Evolutionary conservation across 1,140 invertebrate species (phyloP).

Genomic region (Coboldia fuscipes): DNA sequence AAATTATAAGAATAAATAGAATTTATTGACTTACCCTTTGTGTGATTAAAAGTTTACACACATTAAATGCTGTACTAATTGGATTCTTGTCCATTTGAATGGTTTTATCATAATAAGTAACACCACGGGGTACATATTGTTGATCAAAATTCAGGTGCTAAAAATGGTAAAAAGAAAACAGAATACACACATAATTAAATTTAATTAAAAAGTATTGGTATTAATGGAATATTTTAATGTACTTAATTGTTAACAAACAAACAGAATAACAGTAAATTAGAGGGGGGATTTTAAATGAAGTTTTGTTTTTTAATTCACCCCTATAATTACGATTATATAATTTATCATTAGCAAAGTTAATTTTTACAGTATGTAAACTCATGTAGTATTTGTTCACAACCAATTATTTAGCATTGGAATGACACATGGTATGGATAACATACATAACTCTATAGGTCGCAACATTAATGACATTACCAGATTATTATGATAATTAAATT

Average conservation of each 20-base stretch:
- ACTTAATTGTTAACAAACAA: not conserved
- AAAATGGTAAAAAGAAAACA: not conserved
- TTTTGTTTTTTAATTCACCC: not conserved
- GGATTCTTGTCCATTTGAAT: conserved; percentile 88
- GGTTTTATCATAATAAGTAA: conserved; percentile 64
- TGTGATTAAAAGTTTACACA: conserved; percentile 75
- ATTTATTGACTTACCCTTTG: conserved; percentile 42
- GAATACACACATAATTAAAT: conserved; percentile 2
- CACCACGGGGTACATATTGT: conserved; percentile 54
- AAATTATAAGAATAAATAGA: no score
- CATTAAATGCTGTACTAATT: conserved; percentile 77
- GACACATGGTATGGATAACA: no score
- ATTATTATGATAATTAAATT: no score
- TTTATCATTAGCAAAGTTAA: no score
- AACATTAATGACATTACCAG: no score
- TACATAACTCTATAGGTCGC: no score
- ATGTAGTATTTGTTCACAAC: no score
- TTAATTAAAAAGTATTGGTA: conserved; percentile 5
- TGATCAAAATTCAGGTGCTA: conserved; percentile 47
- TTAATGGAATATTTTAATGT: conserved; percentile 2
- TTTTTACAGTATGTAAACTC: no score
- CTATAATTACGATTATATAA: no score
- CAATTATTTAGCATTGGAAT: no score
- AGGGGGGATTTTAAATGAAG: not conserved
- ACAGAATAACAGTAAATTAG: not conserved